Percentiles rank a stretch among this genome's conserved stretches.
Evolutionary conservation across 2,797 vertebrate species (phyloP).

Genomic region (Leucoraja ocellata): DNA sequence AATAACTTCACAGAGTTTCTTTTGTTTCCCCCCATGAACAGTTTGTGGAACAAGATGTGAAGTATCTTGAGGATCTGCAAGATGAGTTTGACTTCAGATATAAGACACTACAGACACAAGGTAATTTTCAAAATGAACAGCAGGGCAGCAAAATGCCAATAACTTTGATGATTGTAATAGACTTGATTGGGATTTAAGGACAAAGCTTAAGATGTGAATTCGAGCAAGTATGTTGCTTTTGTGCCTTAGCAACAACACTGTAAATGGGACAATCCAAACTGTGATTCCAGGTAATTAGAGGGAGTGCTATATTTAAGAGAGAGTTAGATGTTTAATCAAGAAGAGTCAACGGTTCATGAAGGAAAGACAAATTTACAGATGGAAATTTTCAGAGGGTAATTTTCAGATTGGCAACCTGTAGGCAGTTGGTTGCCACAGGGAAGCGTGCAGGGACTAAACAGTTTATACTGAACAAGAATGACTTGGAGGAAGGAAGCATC

Average conservation of each 20-base stretch:
- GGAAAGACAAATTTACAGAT: too few species aligned
- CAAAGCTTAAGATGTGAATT: background rate
- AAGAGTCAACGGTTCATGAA: too few species aligned
- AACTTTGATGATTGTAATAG: background rate
- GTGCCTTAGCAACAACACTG: background rate
- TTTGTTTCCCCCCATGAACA: conserved; percentile 47
- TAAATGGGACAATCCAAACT: background rate
- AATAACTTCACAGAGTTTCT: background rate
- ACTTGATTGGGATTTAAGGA: background rate
- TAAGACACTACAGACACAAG: conserved; percentile 87
- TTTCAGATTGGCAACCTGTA: too few species aligned
- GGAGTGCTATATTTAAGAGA: too few species aligned
- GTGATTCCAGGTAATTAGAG: background rate
- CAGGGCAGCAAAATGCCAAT: too few species aligned
- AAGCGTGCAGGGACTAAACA: too few species aligned
- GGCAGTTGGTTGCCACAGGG: too few species aligned
- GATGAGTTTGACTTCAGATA: conserved; percentile 96
- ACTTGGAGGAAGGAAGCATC: conserved; percentile 43
- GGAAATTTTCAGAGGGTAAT: too few species aligned
- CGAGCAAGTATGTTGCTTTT: background rate
- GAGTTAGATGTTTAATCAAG: too few species aligned
- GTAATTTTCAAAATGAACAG: conserved; percentile 53
- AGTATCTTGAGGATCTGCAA: conserved; percentile 89
- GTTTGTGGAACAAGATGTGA: conserved; percentile 90
- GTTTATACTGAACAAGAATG: too few species aligned